phyloP scores from a whole-genome alignment of 1,140 invertebrate genomes.

The Polypedilum vanderplanki region DNA sequence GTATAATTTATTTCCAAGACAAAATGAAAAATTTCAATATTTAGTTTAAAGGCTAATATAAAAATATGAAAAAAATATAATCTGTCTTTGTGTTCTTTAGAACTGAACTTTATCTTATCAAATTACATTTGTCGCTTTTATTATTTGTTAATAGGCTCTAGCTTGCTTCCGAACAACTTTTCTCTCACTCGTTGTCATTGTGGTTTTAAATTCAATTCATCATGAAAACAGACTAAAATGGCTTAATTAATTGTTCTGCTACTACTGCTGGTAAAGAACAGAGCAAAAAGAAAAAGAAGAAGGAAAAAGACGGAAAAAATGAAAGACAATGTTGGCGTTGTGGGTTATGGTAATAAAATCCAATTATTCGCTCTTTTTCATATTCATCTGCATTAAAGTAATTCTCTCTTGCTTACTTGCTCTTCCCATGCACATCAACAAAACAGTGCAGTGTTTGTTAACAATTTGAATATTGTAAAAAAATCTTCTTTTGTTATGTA shows the following conservation, averaged over 20 bases:
- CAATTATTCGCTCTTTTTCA: conserved; percentile 21
- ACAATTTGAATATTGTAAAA: background rate
- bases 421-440: too few species aligned
- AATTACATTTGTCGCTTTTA: conserved; percentile 26
- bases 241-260: conserved; percentile 24
- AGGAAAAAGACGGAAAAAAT: background rate
- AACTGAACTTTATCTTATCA: conserved; percentile 18
- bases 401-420: too few species aligned
- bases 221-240: background rate
- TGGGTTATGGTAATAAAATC: conserved; percentile 23
- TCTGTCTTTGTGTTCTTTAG: background rate
- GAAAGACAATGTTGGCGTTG: background rate
- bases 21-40: too few species aligned
- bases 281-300: too few species aligned
- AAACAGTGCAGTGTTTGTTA: too few species aligned
- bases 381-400: conserved; percentile 26
- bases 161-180: too few species aligned
- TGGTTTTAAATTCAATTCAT: background rate
- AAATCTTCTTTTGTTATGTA: conserved; percentile 13
- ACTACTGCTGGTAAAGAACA: background rate
- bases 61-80: background rate
- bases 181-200: background rate
- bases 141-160: conserved; percentile 18
- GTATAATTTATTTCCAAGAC: too few species aligned
- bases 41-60: background rate